These are phyloP conservation scores for Byasa hedistus DNA, from an alignment of 2,888 invertebrate species.

Conservation along the genomic window DNA sequence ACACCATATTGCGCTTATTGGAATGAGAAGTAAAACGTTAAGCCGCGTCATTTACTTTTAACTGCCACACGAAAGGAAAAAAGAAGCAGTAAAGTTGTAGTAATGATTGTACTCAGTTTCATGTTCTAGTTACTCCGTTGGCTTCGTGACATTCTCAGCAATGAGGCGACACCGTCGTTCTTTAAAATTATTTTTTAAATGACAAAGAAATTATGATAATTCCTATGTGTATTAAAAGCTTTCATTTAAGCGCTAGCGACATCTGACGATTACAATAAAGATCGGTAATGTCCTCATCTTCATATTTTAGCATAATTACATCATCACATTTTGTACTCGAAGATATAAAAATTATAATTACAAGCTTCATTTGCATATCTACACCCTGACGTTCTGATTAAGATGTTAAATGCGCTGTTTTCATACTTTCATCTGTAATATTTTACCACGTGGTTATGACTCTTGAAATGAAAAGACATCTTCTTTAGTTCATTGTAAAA, in stretches of 20 bases:
- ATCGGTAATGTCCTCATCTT: conserved; percentile 75
- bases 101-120: too few species aligned
- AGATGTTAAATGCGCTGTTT: conserved; percentile 55
- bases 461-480: conserved; percentile 31
- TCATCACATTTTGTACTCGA: conserved; percentile 58
- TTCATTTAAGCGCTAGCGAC: conserved; percentile 48
- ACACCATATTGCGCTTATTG: too few species aligned
- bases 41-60: too few species aligned
- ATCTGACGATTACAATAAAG: conserved; percentile 65
- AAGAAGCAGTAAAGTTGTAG: too few species aligned
- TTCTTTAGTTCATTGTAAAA: not conserved
- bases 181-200: not conserved
- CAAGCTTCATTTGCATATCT: conserved; percentile 70
- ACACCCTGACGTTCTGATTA: conserved; percentile 56
- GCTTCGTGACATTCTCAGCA: too few species aligned
- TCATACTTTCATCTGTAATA: conserved; percentile 46
- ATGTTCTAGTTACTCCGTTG: too few species aligned
- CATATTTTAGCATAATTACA: conserved; percentile 76
- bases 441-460: conserved; percentile 47
- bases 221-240: not conserved
- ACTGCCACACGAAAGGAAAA: too few species aligned
- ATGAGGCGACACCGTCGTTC: too few species aligned
- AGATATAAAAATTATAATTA: conserved; percentile 56
- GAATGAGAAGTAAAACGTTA: too few species aligned
- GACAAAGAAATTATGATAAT: conserved; percentile 13